Evolutionary conservation across 2,888 invertebrate genomes (phyloP).

Genomic region (Clistopyga incitator): DNA sequence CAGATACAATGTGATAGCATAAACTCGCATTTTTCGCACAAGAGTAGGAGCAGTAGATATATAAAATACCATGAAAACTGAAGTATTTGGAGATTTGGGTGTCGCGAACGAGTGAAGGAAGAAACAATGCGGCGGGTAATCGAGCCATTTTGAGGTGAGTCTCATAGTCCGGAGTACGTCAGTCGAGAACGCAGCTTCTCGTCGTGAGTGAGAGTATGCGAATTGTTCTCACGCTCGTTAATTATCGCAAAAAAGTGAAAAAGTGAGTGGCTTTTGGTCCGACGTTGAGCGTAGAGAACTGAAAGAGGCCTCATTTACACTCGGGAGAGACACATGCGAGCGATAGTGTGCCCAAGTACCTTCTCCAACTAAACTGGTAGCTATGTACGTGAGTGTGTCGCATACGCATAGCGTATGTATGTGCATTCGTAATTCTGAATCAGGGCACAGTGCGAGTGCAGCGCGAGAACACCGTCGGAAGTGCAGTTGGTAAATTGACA

Average conservation of each 20-base stretch:
- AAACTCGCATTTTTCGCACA: slow-evolving; percentile 12
- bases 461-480: slow-evolving; percentile 48
- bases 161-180: not conserved
- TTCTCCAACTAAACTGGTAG: not conserved
- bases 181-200: slow-evolving; percentile 6
- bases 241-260: slow-evolving; percentile 68
- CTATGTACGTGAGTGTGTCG: slow-evolving; percentile 11
- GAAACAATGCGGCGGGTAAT: slow-evolving; percentile 35
- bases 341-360: slow-evolving; percentile 36
- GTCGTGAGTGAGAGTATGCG: slow-evolving; percentile 77
- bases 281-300: slow-evolving; percentile 23
- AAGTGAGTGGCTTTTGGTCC: slow-evolving; percentile 61
- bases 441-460: slow-evolving; percentile 13
- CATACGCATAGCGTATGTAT: not conserved
- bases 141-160: slow-evolving; percentile 33
- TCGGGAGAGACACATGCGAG: slow-evolving; percentile 17
- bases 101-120: not conserved
- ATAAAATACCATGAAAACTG: slow-evolving; percentile 21
- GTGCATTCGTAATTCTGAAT: slow-evolving; percentile 22
- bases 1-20: too few relatives aligned
- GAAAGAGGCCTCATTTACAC: slow-evolving; percentile 53
- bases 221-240: slow-evolving; percentile 75
- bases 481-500: slow-evolving; percentile 59
- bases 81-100: slow-evolving; percentile 26
- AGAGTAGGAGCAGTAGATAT: slow-evolving; percentile 13